Evolutionary conservation across 2,797 vertebrate species (phyloP), one percentile per base, ranked within the genome.

Genomic region (Manis crassicaudata): DNA sequence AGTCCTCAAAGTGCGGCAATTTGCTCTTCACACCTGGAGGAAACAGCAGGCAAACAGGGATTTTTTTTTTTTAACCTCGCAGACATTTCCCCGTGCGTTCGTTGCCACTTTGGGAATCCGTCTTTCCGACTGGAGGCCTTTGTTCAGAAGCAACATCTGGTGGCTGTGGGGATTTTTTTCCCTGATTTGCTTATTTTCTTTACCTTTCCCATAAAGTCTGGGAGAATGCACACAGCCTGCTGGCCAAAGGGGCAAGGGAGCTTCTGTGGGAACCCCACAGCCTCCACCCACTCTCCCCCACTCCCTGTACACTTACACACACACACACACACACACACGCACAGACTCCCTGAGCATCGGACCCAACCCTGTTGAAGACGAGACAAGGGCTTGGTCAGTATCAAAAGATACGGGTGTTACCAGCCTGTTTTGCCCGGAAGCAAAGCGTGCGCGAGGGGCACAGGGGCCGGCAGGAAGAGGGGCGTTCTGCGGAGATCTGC

Each of bases 91-190:
- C n/a, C 32, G 32, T 35, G 80, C 81, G 43, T 90, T 75, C 90
- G 46, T 91, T 83, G 37, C 65, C 86, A 54, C 62, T 60, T 88
- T 43, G 63, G 50, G 95, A 77, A 93, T 83, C 73, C 67, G 88
- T 77, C 76, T 46, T 82, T 91, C 67, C 65, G 81, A 27, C 68
- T 81, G 1, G 80, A 80, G 73, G 58, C 37, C 40, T 97, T 73
- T 93, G 82, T 52, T 92, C 60, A 75, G 73, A 84, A 83, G n/a
- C 67, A 93, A 65, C 93, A 89, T 96, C 90, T 96, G 92, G 40
- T 90, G 56, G 60, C 60, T 92, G 20, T 70, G 54, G 63, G 54
- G 7, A 6, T 11, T 40, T 68, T 7, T 73, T 14, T 65, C 68
- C 29, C 29, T 86, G 72, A 43, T 54, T 87, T 52, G 75, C 58